A percentile compares a stretch with the other conserved stretches of the same genome.
These are phyloP conservation scores for Garra rufa DNA, from an alignment of 2,113 vertebrate genomes.

Conservation along the genomic window DNA sequence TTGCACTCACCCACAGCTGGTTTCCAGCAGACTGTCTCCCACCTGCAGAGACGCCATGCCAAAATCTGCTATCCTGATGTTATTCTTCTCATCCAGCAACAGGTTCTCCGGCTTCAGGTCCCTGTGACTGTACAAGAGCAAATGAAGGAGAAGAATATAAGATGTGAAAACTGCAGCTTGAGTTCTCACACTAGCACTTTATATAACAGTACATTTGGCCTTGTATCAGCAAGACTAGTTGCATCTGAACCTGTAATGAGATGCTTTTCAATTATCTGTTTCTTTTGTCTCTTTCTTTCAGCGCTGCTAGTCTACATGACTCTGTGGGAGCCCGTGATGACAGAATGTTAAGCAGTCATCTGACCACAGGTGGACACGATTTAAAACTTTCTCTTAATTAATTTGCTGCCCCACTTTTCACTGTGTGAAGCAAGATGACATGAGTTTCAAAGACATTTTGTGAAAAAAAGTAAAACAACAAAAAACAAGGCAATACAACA, in stretches of 20 bases:
- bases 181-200: not conserved
- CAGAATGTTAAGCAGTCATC: conserved; percentile 42
- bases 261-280: not conserved
- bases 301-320: not conserved
- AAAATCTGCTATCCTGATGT: conserved; percentile 61
- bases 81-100: conserved; percentile 61
- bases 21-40: conserved; percentile 61
- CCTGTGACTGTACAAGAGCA: conserved; percentile 45
- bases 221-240: not conserved
- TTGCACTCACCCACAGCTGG: conserved; percentile 60
- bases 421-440: not conserved
- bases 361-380: conserved; percentile 28
- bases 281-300: conserved; percentile 17
- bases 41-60: conserved; percentile 62
- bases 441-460: not conserved
- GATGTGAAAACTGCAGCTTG: not conserved
- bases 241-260: not conserved
- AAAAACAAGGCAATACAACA: no score
- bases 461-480: no score
- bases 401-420: not conserved
- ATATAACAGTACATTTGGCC: not conserved
- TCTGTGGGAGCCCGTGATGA: conserved; percentile 5
- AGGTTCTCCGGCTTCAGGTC: conserved; percentile 61
- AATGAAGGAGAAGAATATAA: not conserved
- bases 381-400: no score